Evolutionary conservation across 2,113 vertebrate species (phyloP), one percentile per base, ranked within the genome.

Genomic region (Ptychochromis oligacanthus): DNA sequence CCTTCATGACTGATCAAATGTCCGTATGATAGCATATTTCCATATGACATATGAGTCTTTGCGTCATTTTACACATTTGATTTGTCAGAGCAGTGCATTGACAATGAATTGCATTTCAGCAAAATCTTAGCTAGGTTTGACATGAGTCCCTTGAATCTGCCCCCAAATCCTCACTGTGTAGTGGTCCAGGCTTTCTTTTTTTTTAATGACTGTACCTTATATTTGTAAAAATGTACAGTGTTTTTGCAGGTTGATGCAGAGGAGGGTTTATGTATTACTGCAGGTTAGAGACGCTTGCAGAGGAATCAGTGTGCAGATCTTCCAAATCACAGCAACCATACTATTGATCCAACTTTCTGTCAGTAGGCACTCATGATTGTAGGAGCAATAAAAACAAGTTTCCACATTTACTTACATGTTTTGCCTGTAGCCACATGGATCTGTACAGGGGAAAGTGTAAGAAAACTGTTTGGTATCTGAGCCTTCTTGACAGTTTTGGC

Each of bases 331-430:
- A 2, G 26, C 22, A 43, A 38, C 13, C 22, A 10, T 0, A 46
- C 1, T 2, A 26, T 26, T 17, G 46, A 18, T 67, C 64, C 22
- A 67, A 49, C 64, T 2, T 67, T 67, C 15, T 46, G 22, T 15
- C 43, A 5, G 38, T 40, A 40, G 40, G 40, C 40, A 43, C 43
- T 52, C 49, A 18, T 4, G 2, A 18, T 7, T 52, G 49, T 18
- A 52, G 49, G 0, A 70, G 43, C 26, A 13, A 70, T 28, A 0
- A 28, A 49, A 28, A 0, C 65, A 70, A 0, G 40, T 70, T 70
- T 70, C 40, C 22, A 4, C 38, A 11, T 67, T 46, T 26, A 46
- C 40, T 11, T 67, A 4, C 64, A 4, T 4, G 38, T 46, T 67
- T 67, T 2, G 0, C 40, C 64, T 67, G 40, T 9, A 43, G 2